phyloP scores from a whole-genome alignment of 1,140 invertebrate species.

The Saccostrea cuccullata region DNA sequence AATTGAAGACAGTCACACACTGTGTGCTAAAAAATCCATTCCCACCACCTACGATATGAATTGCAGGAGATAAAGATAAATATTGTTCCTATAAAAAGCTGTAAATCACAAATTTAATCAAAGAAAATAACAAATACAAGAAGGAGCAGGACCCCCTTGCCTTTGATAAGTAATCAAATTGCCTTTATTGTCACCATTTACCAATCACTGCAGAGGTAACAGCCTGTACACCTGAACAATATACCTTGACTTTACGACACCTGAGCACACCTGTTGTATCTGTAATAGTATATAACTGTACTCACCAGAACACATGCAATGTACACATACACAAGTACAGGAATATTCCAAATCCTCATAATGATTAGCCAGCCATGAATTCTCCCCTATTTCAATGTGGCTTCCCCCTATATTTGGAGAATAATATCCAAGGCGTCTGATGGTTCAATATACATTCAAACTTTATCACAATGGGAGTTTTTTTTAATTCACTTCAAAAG shows the following conservation, averaged over 20 bases:
- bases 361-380: neutral
- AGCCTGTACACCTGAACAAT: neutral
- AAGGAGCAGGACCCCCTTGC: neutral
- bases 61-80: neutral
- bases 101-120: neutral
- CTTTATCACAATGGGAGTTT: constrained; percentile 24
- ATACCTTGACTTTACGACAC: neutral
- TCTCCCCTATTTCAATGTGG: neutral
- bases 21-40: neutral
- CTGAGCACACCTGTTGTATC: neutral
- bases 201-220: neutral
- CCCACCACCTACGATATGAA: neutral
- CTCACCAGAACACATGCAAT: neutral
- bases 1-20: neutral
- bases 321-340: constrained; percentile 11
- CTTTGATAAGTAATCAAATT: constrained; percentile 7
- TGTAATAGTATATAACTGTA: neutral
- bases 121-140: neutral
- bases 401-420: neutral
- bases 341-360: constrained; percentile 3
- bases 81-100: neutral
- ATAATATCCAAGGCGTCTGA: neutral
- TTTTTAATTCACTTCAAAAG: constrained; percentile 6
- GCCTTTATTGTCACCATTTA: neutral
- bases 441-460: constrained; percentile 13